These are phyloP conservation scores for Pampusana beccarii DNA, from an alignment of 2,113 vertebrate species.

Conservation along the genomic window DNA sequence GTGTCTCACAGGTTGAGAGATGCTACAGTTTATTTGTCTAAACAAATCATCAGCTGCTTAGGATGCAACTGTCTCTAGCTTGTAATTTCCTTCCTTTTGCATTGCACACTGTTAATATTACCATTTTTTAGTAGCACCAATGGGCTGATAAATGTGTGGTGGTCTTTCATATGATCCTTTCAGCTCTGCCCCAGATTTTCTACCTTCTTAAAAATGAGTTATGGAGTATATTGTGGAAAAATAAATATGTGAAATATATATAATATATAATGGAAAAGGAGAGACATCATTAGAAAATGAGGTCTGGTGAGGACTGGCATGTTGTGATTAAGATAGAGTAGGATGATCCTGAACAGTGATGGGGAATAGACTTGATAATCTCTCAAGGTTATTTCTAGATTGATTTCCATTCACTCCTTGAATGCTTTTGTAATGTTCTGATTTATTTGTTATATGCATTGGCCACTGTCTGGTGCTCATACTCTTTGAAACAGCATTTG, in stretches of 20 bases:
- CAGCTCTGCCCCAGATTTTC: neutral
- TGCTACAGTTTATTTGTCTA: neutral
- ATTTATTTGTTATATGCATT: neutral
- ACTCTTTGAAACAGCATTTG: neutral
- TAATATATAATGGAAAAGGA: neutral
- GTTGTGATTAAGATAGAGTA: neutral
- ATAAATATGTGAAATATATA: neutral
- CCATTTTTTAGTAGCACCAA: neutral
- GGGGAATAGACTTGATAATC: neutral
- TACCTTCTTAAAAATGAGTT: neutral
- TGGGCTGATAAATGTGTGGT: neutral
- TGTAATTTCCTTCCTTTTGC: neutral
- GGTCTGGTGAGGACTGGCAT: neutral
- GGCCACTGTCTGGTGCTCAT: neutral
- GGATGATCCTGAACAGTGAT: neutral
- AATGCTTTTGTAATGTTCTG: neutral
- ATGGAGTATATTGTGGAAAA: neutral
- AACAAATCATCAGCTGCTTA: neutral
- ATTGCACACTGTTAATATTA: neutral
- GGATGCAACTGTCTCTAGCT: neutral
- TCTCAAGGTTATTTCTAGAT: neutral
- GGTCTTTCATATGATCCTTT: neutral
- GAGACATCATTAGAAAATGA: neutral
- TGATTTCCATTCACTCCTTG: neutral
- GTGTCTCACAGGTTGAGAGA: neutral